Evolutionary conservation across 2,888 invertebrate genomes (phyloP).

Genomic region (Altica lythri): DNA sequence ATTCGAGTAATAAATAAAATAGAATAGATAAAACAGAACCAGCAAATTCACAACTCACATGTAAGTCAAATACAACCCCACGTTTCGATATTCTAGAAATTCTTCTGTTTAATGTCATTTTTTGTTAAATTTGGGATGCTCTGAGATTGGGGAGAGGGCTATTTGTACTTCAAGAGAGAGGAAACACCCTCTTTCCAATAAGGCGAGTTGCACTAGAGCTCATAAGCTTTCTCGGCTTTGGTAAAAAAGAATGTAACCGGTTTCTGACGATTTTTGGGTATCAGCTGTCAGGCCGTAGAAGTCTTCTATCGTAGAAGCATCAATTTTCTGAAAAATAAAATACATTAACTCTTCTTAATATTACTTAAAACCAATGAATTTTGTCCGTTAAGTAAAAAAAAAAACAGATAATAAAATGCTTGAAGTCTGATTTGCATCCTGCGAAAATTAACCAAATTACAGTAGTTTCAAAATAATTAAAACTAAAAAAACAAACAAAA

Average conservation of each 20-base stretch:
- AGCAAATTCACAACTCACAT: slow-evolving; percentile 11
- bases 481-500: too few relatives aligned
- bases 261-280: slow-evolving; percentile 98
- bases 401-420: too few relatives aligned
- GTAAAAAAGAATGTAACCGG: slow-evolving; percentile 99
- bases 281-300: slow-evolving; percentile 99
- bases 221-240: slow-evolving; percentile 70
- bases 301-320: slow-evolving; percentile 98
- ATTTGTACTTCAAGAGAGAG: slow-evolving; percentile 30
- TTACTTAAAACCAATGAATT: too few relatives aligned
- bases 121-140: slow-evolving; percentile 1
- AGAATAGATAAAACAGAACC: neutral
- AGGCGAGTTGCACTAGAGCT: slow-evolving; percentile 35
- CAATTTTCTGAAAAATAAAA: slow-evolving; percentile 85
- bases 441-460: too few relatives aligned
- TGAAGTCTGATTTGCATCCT: too few relatives aligned
- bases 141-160: slow-evolving; percentile 26
- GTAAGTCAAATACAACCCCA: slow-evolving; percentile 1
- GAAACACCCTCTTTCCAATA: slow-evolving; percentile 17
- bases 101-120: slow-evolving; percentile 1
- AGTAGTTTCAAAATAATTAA: too few relatives aligned
- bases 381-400: too few relatives aligned
- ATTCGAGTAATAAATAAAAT: too few relatives aligned
- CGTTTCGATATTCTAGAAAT: slow-evolving; percentile 21
- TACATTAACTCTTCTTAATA: too few relatives aligned